phyloP scores from a whole-genome alignment of 2,888 invertebrate species.

The Ennomos fuscantarius region DNA sequence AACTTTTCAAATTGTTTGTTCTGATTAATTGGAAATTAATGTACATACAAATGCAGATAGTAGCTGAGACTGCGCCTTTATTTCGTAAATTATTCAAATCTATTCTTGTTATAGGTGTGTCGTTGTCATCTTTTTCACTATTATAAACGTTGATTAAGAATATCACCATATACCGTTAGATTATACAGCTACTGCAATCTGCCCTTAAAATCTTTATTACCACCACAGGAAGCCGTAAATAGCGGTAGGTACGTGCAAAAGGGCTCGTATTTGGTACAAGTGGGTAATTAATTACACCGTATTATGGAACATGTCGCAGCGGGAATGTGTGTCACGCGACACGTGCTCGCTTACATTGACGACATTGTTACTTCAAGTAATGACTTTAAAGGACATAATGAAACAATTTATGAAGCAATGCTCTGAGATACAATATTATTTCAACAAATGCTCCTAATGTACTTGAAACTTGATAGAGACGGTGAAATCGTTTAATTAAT shows the following conservation, averaged over 20 bases:
- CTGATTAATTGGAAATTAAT: not conserved
- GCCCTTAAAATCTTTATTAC: conserved; percentile 21
- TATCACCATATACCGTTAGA: not conserved
- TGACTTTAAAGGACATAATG: not conserved
- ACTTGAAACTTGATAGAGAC: too few relatives aligned
- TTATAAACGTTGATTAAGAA: not conserved
- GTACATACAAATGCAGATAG: not conserved
- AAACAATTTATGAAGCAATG: too few relatives aligned
- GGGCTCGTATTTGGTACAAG: conserved; percentile 19
- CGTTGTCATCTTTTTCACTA: too few relatives aligned
- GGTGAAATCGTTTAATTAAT: too few relatives aligned
- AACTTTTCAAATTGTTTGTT: conserved; percentile 2
- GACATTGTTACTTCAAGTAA: conserved; percentile 7
- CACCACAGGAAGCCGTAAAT: conserved; percentile 16
- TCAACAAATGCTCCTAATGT: too few relatives aligned
- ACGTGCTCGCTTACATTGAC: conserved; percentile 1
- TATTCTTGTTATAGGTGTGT: too few relatives aligned
- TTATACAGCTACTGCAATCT: conserved; percentile 6
- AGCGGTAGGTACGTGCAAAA: conserved; percentile 11
- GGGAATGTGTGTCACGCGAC: conserved; percentile 26
- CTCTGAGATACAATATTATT: too few relatives aligned
- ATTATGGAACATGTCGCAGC: conserved; percentile 24
- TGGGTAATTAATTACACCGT: conserved; percentile 26
- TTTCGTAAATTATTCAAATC: too few relatives aligned
- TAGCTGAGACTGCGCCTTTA: not conserved